These are phyloP conservation scores for Margarornis squamiger DNA, from an alignment of 2,797 vertebrate species.

Conservation along the genomic window DNA sequence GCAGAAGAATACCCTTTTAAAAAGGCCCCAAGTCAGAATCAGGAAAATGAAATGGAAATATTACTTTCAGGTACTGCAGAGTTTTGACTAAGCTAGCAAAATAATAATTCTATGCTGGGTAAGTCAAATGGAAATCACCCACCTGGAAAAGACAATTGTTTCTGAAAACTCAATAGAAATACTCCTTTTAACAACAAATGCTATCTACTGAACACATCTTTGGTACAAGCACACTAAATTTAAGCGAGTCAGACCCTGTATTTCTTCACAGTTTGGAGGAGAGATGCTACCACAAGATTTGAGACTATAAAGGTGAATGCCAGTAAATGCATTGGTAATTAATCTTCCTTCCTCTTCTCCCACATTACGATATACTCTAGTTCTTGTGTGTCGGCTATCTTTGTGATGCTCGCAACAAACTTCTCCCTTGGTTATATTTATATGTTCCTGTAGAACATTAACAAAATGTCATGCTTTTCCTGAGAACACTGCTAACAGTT, in stretches of 20 bases:
- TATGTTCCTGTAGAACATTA: slow-evolving; percentile 17
- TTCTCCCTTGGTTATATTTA: slow-evolving; percentile 31
- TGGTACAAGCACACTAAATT: neutral
- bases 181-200: neutral
- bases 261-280: neutral
- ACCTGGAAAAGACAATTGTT: neutral
- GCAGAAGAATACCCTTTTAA: neutral
- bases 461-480: slow-evolving; percentile 8
- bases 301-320: neutral
- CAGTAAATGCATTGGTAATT: neutral
- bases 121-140: neutral
- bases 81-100: neutral
- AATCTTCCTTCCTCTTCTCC: neutral
- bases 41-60: neutral
- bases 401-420: slow-evolving; percentile 3
- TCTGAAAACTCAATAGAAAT: neutral
- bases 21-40: neutral
- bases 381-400: neutral
- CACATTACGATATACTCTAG: neutral
- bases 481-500: slow-evolving; percentile 2
- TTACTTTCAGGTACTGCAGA: neutral
- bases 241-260: neutral
- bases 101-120: neutral
- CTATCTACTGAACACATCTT: neutral
- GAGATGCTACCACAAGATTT: neutral